Evolutionary conservation across 2,888 invertebrate species (phyloP), one percentile per base, ranked within the genome.

Genomic region (Pecten maximus): DNA sequence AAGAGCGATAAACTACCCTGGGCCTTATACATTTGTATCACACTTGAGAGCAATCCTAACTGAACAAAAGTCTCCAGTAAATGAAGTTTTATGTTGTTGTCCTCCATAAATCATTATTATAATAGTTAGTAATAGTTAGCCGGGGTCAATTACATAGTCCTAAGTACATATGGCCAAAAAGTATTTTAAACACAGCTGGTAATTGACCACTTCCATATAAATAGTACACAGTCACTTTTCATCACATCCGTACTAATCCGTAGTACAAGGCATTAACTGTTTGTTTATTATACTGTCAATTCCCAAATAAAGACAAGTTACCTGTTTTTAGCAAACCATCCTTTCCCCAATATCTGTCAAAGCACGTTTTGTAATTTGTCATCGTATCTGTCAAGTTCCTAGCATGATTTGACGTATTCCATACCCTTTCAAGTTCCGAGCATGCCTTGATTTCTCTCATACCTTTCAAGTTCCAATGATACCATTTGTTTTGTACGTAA

Each of bases 161-260:
- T 74, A 28, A 74, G 74, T 35, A 74, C 74, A 74, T 4, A 60
- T 16, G 19, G 54, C 54, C 54, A 54, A 23, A n/a, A 2, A 10
- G 12, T 74, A 74, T 74, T 3, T 23, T 74, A 74, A 74, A 74
- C 35, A 74, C 23, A 16, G 16, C 35, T 23, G 54, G 54, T 74
- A 74, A 74, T 74, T 74, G 74, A 74, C 74, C 74, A 74, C 74
- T 74, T 28, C 74, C 74, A 74, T 35, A n/a, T n/a, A 74, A 35
- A 74, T 2, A 74, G 23, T 19, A 54, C 35, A n/a, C n/a, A 28
- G 10, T 74, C 74, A 28, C 10, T 35, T 35, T 35, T 28, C 74
- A 74, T 35, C 74, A 74, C 28, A 74, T 15, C n/a, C n/a, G n/a
- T n/a, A n/a, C 12, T 35, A 1, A 35, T 74, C 35, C 35, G 74